phyloP scores from a whole-genome alignment of 2,113 vertebrate genomes.

The Euleptes europaea region DNA sequence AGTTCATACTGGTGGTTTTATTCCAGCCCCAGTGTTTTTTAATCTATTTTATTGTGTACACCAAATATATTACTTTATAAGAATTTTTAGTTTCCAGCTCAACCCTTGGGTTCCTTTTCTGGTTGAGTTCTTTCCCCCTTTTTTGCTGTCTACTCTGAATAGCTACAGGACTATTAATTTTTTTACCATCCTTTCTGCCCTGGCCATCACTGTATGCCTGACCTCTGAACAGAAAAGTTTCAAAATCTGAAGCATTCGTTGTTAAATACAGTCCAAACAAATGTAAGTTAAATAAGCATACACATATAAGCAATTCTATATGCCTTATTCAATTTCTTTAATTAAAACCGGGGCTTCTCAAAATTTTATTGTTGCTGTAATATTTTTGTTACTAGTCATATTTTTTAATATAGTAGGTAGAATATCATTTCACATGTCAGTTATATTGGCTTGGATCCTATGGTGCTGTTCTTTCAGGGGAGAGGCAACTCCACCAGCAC shows the following conservation, averaged over 20 bases:
- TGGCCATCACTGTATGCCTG: no score
- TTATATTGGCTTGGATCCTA: neutral
- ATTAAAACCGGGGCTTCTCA: neutral
- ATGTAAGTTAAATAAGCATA: neutral
- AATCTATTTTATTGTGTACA: no score
- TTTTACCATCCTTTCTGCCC: neutral
- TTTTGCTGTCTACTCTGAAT: no score
- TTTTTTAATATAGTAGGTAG: neutral
- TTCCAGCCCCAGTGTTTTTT: no score
- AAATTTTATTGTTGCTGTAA: neutral
- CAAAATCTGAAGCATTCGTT: neutral
- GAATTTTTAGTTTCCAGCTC: no score
- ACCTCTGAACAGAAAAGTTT: neutral
- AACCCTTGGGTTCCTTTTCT: no score
- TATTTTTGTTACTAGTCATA: neutral
- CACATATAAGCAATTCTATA: neutral
- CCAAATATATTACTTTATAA: no score
- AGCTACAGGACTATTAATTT: neutral
- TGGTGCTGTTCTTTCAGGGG: no score
- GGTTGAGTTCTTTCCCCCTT: no score
- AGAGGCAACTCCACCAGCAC: no score
- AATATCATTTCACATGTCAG: neutral
- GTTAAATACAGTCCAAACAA: neutral
- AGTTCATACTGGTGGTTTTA: no score
- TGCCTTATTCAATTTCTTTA: neutral